Conservation (phyloP, 1,140 invertebrate genomes). For the Protaetia brevitarsis region DNA sequence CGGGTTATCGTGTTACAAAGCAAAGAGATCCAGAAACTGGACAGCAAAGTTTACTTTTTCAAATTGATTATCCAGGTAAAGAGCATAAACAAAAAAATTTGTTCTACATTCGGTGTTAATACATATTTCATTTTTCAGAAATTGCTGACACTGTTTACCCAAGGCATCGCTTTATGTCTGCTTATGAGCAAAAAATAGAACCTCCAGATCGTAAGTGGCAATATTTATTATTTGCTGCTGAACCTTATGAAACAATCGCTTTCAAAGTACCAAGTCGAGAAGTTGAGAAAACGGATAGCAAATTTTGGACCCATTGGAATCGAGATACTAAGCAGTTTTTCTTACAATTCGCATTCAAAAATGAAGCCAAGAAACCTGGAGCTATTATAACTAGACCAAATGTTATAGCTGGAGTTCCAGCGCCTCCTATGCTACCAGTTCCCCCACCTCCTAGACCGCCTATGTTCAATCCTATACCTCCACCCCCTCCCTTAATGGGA, state of each 20-base stretch:
- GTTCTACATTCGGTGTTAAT: too few relatives aligned
- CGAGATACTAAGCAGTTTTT: constrained; percentile 99
- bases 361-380: constrained; percentile 63
- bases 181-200: constrained; percentile 99
- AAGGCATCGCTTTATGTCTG: constrained; percentile 99
- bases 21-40: constrained; percentile 92
- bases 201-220: constrained; percentile 99
- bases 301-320: constrained; percentile 99
- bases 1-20: constrained; percentile 98
- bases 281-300: constrained; percentile 95
- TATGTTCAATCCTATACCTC: constrained; percentile 68
- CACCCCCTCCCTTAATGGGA: constrained; percentile 61
- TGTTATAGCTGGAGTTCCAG: constrained; percentile 55
- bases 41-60: constrained; percentile 96
- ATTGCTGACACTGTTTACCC: constrained; percentile 92
- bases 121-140: constrained; percentile 59
- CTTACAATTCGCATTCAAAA: constrained; percentile 91
- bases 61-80: constrained; percentile 89
- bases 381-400: constrained; percentile 48
- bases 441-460: constrained; percentile 65
- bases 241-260: constrained; percentile 99
- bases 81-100: too few relatives aligned
- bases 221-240: constrained; percentile 98
- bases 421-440: constrained; percentile 67
- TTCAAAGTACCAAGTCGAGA: constrained; percentile 99